Evolutionary conservation across 2,797 vertebrate species (phyloP).

Genomic region (Agapornis canus): DNA sequence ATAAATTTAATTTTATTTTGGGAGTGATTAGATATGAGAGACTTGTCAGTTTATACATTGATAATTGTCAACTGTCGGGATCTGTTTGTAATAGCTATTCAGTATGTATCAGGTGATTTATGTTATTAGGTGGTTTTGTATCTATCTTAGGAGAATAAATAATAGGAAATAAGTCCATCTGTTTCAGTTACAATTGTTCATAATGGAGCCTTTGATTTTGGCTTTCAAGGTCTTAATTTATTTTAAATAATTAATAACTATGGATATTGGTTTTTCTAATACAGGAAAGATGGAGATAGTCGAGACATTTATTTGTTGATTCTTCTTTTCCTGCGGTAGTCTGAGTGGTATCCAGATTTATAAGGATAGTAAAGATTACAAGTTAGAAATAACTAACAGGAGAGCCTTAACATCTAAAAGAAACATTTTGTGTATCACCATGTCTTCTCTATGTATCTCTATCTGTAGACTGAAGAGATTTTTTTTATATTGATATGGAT

Average conservation of each 20-base stretch:
- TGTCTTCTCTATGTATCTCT: neutral
- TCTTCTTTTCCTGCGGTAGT: neutral
- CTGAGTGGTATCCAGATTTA: neutral
- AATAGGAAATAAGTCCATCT: neutral
- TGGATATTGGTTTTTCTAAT: neutral
- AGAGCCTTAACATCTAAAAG: neutral
- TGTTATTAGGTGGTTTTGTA: neutral
- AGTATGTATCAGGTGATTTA: neutral
- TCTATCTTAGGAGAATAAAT: neutral
- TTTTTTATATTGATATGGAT: neutral
- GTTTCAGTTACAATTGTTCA: neutral
- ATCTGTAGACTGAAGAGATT: neutral
- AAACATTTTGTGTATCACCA: neutral
- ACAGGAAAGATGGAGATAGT: neutral
- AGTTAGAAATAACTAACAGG: neutral
- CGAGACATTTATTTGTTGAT: neutral
- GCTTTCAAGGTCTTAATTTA: neutral
- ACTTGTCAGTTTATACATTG: neutral
- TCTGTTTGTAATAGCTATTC: neutral
- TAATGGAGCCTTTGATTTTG: neutral
- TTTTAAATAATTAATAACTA: neutral
- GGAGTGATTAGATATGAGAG: neutral
- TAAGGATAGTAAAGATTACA: neutral
- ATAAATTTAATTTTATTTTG: neutral
- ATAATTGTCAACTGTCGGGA: neutral